Percentiles rank a stretch among this genome's conserved stretches.
Conservation (phyloP, 1,140 invertebrate genomes). For the Zaprionus kolodkinae region DNA sequence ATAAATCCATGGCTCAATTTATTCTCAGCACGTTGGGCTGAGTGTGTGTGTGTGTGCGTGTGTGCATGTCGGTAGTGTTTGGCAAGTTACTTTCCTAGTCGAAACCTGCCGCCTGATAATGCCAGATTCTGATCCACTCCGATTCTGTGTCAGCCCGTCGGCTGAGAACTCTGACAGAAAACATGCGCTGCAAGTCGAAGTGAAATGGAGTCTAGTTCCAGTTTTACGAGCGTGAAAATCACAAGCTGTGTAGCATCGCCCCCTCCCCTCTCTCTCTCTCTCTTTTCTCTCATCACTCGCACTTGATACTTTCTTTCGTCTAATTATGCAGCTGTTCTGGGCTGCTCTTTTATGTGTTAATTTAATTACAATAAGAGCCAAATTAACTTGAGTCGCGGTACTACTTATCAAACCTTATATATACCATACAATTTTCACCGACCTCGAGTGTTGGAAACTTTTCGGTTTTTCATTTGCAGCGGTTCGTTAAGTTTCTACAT, state of each 20-base stretch:
- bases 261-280: background rate
- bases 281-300: constrained; percentile 5
- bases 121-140: constrained; percentile 33
- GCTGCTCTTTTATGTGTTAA: constrained; percentile 69
- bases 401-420: constrained; percentile 56
- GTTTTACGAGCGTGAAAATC: constrained; percentile 62
- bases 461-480: constrained; percentile 59
- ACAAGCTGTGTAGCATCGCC: constrained; percentile 55
- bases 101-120: background rate
- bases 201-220: constrained; percentile 64
- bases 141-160: constrained; percentile 68
- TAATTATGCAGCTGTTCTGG: constrained; percentile 76
- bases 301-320: constrained; percentile 68
- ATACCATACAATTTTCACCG: constrained; percentile 23
- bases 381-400: constrained; percentile 58
- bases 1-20: constrained; percentile 75
- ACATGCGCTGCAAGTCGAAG: constrained; percentile 57
- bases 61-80: constrained; percentile 26
- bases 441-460: constrained; percentile 43
- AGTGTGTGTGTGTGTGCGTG: constrained; percentile 11
- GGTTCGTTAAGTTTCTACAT: constrained; percentile 69
- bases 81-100: constrained; percentile 3
- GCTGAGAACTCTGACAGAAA: constrained; percentile 16
- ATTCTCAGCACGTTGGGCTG: constrained; percentile 64
- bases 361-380: constrained; percentile 80